These are phyloP conservation scores for Heliconius eleuchia DNA, from an alignment of 1,140 invertebrate genomes.

Conservation along the genomic window DNA sequence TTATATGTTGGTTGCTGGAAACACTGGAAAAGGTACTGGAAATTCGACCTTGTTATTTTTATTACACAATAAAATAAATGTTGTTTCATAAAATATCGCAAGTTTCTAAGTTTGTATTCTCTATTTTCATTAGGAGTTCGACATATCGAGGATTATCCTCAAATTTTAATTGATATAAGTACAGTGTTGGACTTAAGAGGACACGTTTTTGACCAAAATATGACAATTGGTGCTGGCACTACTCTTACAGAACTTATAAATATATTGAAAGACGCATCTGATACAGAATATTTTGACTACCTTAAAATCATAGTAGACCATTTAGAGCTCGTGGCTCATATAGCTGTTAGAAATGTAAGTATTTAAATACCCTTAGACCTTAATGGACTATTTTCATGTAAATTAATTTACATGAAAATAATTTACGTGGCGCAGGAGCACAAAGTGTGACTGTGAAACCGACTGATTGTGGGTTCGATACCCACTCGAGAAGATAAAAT, in stretches of 20 bases:
- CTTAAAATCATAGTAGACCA: slow-evolving; percentile 71
- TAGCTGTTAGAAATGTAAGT: slow-evolving; percentile 85
- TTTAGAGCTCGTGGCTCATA: slow-evolving; percentile 85
- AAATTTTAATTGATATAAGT: slow-evolving; percentile 87
- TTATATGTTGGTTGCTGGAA: slow-evolving; percentile 82
- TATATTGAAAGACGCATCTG: slow-evolving; percentile 80
- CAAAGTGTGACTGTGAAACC: too few relatives aligned
- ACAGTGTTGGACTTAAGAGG: slow-evolving; percentile 84
- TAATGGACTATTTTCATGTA: neutral
- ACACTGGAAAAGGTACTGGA: slow-evolving; percentile 73
- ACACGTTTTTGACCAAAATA: slow-evolving; percentile 73
- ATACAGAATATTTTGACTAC: slow-evolving; percentile 72
- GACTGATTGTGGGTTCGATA: too few relatives aligned
- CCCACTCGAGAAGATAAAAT: too few relatives aligned
- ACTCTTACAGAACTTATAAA: slow-evolving; percentile 84
- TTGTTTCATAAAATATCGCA: too few relatives aligned
- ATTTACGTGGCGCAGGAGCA: too few relatives aligned
- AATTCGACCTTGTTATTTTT: too few relatives aligned
- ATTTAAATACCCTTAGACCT: slow-evolving; percentile 52
- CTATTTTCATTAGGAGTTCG: slow-evolving; percentile 83
- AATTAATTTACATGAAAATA: too few relatives aligned
- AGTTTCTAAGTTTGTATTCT: neutral
- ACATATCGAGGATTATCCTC: slow-evolving; percentile 84
- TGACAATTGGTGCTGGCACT: slow-evolving; percentile 84
- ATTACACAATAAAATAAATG: too few relatives aligned